phyloP scores from a whole-genome alignment of 2,888 invertebrate species.

The Dichetophora obliterata region DNA sequence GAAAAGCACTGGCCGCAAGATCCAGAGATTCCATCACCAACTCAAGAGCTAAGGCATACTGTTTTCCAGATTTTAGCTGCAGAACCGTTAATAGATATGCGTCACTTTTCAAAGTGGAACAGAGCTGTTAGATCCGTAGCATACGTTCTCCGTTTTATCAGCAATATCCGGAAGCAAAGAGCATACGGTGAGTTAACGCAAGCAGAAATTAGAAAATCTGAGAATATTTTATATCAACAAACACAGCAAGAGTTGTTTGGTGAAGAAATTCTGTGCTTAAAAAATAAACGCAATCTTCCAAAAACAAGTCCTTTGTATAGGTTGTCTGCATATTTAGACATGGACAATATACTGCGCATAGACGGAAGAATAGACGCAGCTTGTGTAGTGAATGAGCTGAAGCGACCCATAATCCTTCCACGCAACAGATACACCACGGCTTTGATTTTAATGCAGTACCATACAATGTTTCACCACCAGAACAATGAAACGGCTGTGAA shows the following conservation, averaged over 20 bases:
- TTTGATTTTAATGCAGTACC: background rate
- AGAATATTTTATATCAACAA: slow-evolving; percentile 38
- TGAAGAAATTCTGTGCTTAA: slow-evolving; percentile 27
- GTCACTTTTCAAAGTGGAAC: slow-evolving; percentile 39
- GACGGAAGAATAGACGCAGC: slow-evolving; percentile 23
- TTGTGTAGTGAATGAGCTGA: background rate
- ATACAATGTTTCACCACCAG: background rate
- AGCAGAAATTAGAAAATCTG: slow-evolving; percentile 31
- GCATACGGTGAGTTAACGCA: slow-evolving; percentile 32
- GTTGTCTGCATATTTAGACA: slow-evolving; percentile 6
- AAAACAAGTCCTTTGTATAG: slow-evolving; percentile 34
- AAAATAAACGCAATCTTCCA: background rate
- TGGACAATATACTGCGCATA: slow-evolving; percentile 4
- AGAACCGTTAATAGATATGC: background rate
- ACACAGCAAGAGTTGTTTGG: slow-evolving; percentile 35
- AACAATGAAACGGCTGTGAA: slow-evolving; percentile 35
- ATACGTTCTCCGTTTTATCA: slow-evolving; percentile 39
- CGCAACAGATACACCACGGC: slow-evolving; percentile 7
- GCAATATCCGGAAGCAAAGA: slow-evolving; percentile 16
- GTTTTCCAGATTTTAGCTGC: background rate
- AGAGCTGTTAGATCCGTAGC: slow-evolving; percentile 23
- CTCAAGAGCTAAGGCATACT: slow-evolving; percentile 10
- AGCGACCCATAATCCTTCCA: slow-evolving; percentile 12
- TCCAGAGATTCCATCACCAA: background rate
- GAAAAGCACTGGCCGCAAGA: slow-evolving; percentile 25